Evolutionary conservation across 2,797 vertebrate species (phyloP).

Genomic region (Poecilia wingei): DNA sequence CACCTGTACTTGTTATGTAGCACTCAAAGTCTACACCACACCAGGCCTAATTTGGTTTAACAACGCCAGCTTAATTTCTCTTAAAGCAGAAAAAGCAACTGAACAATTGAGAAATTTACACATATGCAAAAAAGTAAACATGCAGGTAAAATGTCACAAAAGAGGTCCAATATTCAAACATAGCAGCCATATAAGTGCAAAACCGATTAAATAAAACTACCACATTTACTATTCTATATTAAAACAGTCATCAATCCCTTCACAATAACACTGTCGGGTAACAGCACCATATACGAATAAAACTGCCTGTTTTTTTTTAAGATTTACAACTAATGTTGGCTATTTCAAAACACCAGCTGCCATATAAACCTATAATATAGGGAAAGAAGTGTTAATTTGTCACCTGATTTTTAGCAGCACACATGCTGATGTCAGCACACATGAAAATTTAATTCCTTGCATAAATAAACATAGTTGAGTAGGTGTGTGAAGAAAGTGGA

Average conservation of each 20-base stretch:
- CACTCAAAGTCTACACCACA: neutral
- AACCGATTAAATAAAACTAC: neutral
- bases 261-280: neutral
- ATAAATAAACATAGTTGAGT: constrained; percentile 64
- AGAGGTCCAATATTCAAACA: constrained; percentile 5
- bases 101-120: neutral
- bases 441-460: constrained; percentile 38
- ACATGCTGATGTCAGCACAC: constrained; percentile 12
- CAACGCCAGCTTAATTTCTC: neutral
- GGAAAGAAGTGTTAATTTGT: constrained; percentile 7
- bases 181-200: neutral
- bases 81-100: constrained; percentile 6
- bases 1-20: neutral
- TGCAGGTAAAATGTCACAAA: neutral
- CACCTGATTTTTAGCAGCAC: constrained; percentile 25
- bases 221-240: neutral
- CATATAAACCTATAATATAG: neutral
- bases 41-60: neutral
- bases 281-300: neutral
- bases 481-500: constrained; percentile 41
- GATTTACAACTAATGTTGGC: constrained; percentile 2
- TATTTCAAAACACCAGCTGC: constrained; percentile 4
- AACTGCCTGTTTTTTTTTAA: neutral
- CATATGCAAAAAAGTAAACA: constrained; percentile 3
- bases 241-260: neutral